Percentiles rank a stretch among this genome's conserved stretches.
Evolutionary conservation across 2,888 invertebrate genomes (phyloP).

Genomic region (Leistus spinibarbis): DNA sequence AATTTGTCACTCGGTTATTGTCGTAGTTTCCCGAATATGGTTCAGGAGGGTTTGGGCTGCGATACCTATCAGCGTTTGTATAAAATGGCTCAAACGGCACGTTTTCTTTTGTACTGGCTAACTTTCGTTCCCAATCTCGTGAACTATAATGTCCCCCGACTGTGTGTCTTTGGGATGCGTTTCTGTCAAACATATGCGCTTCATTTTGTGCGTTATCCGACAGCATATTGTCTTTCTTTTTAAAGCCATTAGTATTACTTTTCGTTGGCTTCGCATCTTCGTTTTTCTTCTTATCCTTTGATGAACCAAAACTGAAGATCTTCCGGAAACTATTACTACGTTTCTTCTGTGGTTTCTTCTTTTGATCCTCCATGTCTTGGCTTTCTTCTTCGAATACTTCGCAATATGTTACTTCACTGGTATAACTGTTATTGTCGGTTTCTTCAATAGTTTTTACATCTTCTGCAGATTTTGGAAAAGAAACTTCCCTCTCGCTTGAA

Average conservation of each 20-base stretch:
- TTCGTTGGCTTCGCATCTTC: slow-evolving; percentile 50
- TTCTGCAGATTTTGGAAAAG: slow-evolving; percentile 8
- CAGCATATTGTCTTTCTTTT: slow-evolving; percentile 41
- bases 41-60: background rate
- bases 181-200: slow-evolving; percentile 49
- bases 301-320: slow-evolving; percentile 50
- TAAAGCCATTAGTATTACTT: slow-evolving; percentile 12
- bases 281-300: slow-evolving; percentile 53
- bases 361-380: slow-evolving; percentile 50
- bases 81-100: slow-evolving; percentile 19
- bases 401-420: slow-evolving; percentile 31
- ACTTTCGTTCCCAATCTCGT: slow-evolving; percentile 19
- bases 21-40: slow-evolving; percentile 21
- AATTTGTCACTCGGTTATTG: slow-evolving; percentile 16
- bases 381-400: slow-evolving; percentile 44
- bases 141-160: slow-evolving; percentile 22
- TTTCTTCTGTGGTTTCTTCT: slow-evolving; percentile 48
- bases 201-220: slow-evolving; percentile 53
- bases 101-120: slow-evolving; percentile 10
- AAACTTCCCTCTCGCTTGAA: background rate
- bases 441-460: slow-evolving; percentile 13
- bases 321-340: slow-evolving; percentile 52
- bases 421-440: slow-evolving; percentile 13
- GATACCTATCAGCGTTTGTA: slow-evolving; percentile 25
- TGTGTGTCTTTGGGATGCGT: slow-evolving; percentile 49